phyloP scores from a whole-genome alignment of 2,888 invertebrate species.

The Protodeltote pygarga region DNA sequence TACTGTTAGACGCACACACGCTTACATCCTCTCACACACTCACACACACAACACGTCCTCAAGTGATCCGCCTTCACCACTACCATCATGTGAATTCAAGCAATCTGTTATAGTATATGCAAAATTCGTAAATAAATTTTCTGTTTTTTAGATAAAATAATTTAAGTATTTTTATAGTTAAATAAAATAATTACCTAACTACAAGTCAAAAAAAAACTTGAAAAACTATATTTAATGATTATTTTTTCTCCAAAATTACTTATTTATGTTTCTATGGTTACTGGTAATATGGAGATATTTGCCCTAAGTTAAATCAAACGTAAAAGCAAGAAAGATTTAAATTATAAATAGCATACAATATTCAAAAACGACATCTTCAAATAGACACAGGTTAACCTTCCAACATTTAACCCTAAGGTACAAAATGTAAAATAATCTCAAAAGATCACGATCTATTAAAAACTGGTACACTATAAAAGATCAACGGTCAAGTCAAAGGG shows the following conservation, averaged over 20 bases:
- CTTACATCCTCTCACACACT: conserved; percentile 49
- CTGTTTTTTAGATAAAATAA: not conserved
- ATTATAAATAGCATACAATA: too few species aligned
- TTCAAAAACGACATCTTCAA: not conserved
- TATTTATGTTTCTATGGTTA: too few species aligned
- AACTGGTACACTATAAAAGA: conserved; percentile 60
- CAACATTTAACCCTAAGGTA: not conserved
- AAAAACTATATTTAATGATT: too few species aligned
- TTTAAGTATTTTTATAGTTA: not conserved
- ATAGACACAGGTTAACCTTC: not conserved
- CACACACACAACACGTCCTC: conserved; percentile 64
- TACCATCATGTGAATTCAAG: conserved; percentile 78
- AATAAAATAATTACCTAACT: not conserved
- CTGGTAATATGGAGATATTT: too few species aligned
- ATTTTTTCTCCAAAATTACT: too few species aligned
- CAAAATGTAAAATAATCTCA: conserved; percentile 8
- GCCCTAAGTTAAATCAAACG: not conserved
- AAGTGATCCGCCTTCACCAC: conserved; percentile 82
- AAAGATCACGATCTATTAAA: conserved; percentile 31
- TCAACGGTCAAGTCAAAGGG: conserved; percentile 77
- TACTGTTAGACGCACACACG: conserved; percentile 50
- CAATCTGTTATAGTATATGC: conserved; percentile 66
- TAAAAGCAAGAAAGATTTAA: too few species aligned
- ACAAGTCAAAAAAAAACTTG: not conserved
- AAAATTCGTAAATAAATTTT: conserved; percentile 9